Percentiles rank a stretch among this genome's conserved stretches.
Conservation (phyloP, 2,888 invertebrate species). For the Drosophila fulvimacula region DNA sequence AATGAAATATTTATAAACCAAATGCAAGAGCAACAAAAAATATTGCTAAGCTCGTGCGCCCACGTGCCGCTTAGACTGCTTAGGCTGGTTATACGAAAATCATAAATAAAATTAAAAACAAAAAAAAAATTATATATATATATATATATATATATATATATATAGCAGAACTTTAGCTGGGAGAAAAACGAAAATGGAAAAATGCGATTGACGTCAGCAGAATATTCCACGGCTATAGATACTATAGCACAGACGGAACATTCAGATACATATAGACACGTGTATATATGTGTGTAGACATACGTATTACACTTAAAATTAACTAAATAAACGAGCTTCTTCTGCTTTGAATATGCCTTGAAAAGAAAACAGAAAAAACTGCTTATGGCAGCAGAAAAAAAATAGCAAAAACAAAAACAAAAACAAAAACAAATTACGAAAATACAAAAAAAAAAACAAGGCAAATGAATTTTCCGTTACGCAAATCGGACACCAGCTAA, state of each 20-base stretch:
- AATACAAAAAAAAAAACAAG: constrained; percentile 13
- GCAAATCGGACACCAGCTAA: constrained; percentile 38
- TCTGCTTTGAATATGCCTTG: constrained; percentile 49
- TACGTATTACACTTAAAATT: constrained; percentile 70
- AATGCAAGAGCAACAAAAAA: constrained; percentile 3
- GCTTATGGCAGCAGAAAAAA: constrained; percentile 62
- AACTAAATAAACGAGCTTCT: constrained; percentile 62
- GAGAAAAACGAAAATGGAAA: constrained; percentile 78
- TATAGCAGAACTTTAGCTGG: constrained; percentile 59
- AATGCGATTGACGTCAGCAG: constrained; percentile 78
- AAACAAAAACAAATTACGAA: constrained; percentile 1
- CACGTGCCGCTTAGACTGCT: constrained; percentile 67
- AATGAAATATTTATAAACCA: constrained; percentile 58
- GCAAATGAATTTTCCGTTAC: constrained; percentile 65
- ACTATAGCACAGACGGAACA: constrained; percentile 22
- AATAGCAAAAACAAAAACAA: constrained; percentile 33
- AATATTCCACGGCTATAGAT: constrained; percentile 72
- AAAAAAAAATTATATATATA: constrained; percentile 37
- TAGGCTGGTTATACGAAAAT: constrained; percentile 19
- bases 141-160: no score
- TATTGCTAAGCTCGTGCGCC: constrained; percentile 52
- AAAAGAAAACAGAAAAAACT: constrained; percentile 31
- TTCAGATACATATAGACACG: background rate
- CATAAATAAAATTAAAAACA: constrained; percentile 32
- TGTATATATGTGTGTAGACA: constrained; percentile 14